Conservation (phyloP, 1,140 invertebrate genomes). For the Carposina sasakii region DNA sequence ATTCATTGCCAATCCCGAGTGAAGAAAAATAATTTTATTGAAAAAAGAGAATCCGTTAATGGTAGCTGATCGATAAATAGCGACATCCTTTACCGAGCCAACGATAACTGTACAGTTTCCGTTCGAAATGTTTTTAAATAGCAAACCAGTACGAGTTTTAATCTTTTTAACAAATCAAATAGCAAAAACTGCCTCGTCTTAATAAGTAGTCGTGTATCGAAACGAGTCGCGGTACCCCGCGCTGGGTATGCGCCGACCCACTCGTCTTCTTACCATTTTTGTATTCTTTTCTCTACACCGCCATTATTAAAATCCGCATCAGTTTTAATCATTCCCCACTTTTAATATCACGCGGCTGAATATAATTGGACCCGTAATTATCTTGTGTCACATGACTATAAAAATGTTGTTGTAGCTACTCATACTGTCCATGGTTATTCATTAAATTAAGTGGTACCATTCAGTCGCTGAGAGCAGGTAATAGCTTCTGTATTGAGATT, state of each 20-base stretch:
- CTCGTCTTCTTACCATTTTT: slow-evolving; percentile 54
- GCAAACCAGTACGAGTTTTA: slow-evolving; percentile 64
- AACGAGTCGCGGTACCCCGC: slow-evolving; percentile 53
- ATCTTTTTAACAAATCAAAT: slow-evolving; percentile 67
- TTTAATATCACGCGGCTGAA: slow-evolving; percentile 44
- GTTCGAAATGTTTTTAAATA: slow-evolving; percentile 68
- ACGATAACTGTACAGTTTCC: slow-evolving; percentile 68
- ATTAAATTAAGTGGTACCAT: slow-evolving; percentile 27
- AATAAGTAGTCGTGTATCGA: slow-evolving; percentile 63
- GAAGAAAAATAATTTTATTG: too few relatives aligned
- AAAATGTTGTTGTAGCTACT: slow-evolving; percentile 29
- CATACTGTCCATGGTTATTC: slow-evolving; percentile 28
- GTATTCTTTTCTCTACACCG: slow-evolving; percentile 42
- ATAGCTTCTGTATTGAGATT: background rate
- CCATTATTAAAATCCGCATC: slow-evolving; percentile 51
- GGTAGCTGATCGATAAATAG: slow-evolving; percentile 27
- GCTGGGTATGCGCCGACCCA: slow-evolving; percentile 22
- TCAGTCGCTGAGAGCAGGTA: background rate
- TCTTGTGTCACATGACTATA: slow-evolving; percentile 44
- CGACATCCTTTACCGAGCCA: slow-evolving; percentile 54
- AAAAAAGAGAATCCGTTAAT: too few relatives aligned
- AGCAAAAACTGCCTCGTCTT: slow-evolving; percentile 68
- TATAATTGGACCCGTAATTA: slow-evolving; percentile 56
- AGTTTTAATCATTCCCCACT: slow-evolving; percentile 56
- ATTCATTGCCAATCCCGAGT: too few relatives aligned